Conservation (phyloP, 2,797 vertebrate species). For the Pangasius macronema region DNA sequence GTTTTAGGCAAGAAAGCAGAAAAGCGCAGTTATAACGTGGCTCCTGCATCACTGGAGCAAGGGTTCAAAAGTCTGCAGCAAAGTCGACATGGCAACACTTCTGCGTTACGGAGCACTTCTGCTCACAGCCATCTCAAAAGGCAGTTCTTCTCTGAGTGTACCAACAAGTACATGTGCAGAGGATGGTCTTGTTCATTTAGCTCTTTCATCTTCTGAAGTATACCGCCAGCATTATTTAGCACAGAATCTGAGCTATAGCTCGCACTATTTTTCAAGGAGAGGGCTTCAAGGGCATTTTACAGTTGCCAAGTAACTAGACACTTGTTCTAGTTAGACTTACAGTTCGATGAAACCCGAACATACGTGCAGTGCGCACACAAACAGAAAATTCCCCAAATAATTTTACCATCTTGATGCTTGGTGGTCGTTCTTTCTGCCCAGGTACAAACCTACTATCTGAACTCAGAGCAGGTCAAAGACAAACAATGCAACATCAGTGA, state of each 20-base stretch:
- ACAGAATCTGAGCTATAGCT: slow-evolving; percentile 24
- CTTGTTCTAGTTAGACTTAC: background rate
- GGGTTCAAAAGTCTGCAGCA: background rate
- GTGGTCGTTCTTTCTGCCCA: background rate
- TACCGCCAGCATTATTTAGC: background rate
- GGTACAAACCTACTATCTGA: background rate
- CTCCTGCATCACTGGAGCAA: background rate
- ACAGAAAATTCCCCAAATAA: background rate
- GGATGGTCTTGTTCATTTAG: background rate
- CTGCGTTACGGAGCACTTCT: too few relatives aligned
- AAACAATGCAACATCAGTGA: background rate
- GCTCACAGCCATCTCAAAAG: background rate
- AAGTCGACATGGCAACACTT: background rate
- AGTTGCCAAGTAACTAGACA: slow-evolving; percentile 15
- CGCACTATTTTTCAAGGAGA: background rate
- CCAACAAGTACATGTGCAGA: background rate
- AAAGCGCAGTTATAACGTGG: background rate
- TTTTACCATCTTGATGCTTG: background rate
- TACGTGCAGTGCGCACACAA: background rate
- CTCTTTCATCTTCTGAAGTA: slow-evolving; percentile 9
- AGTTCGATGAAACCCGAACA: background rate
- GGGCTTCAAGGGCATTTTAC: slow-evolving; percentile 12
- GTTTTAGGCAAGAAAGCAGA: background rate
- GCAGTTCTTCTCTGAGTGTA: background rate
- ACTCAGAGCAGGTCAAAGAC: background rate